These are phyloP conservation scores for Acromyrmex charruanus DNA, from an alignment of 1,140 invertebrate species.

Conservation along the genomic window DNA sequence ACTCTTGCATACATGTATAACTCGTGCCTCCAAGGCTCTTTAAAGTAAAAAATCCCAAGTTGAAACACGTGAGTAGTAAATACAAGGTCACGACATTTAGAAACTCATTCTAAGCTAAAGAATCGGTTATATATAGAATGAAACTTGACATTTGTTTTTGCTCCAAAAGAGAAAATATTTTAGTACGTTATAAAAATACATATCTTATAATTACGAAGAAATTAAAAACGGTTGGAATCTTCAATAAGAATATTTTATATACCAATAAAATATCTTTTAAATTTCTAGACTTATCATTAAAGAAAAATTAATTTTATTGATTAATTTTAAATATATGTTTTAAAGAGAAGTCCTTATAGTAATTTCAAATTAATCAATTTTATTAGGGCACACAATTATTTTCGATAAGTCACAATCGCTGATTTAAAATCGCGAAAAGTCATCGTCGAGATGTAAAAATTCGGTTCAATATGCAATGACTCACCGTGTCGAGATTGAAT, in stretches of 20 bases:
- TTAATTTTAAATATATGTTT: background rate
- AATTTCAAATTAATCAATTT: background rate
- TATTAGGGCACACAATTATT: background rate
- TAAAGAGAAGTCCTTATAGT: background rate
- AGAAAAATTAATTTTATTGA: background rate
- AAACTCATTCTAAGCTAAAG: conserved; percentile 2
- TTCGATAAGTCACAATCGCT: conserved; percentile 2
- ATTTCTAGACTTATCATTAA: background rate
- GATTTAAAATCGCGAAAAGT: conserved; percentile 17
- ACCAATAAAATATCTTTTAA: background rate
- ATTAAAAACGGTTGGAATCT: background rate
- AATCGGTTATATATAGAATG: background rate
- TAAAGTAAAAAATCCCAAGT: conserved; percentile 32
- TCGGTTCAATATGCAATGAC: conserved; percentile 76
- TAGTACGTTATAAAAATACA: background rate
- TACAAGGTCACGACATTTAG: conserved; percentile 13
- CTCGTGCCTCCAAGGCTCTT: conserved; percentile 5
- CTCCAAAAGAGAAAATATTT: background rate
- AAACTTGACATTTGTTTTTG: background rate
- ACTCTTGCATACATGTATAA: conserved; percentile 6
- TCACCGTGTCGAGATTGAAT: conserved; percentile 94
- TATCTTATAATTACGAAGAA: background rate
- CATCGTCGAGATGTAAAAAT: conserved; percentile 34
- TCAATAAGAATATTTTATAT: background rate
- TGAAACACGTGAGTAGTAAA: conserved; percentile 8